Evolutionary conservation across 1,140 invertebrate species (phyloP).

Genomic region (Pseudomyrmex cubaensis): DNA sequence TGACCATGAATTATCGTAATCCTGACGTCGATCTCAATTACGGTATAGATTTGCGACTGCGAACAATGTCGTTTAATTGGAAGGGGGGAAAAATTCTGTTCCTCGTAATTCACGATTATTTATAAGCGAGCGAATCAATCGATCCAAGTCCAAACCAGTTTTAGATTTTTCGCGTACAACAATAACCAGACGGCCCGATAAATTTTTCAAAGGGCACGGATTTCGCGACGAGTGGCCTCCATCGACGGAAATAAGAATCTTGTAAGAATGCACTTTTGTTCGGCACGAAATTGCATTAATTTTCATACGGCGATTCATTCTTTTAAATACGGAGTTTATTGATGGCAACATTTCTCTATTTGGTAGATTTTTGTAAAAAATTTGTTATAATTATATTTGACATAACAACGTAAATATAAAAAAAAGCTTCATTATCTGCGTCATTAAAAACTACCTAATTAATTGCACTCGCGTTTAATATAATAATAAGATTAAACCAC

Average conservation of each 20-base stretch:
- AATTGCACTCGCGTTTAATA: no score
- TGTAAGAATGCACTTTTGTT: background rate
- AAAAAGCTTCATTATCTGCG: no score
- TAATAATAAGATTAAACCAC: no score
- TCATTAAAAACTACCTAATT: no score
- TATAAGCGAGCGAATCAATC: background rate
- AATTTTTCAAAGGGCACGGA: background rate
- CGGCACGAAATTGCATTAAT: background rate
- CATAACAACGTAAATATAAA: no score
- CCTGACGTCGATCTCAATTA: no score
- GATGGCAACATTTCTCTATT: no score
- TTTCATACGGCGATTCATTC: background rate
- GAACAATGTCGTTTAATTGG: no score
- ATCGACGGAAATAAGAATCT: background rate
- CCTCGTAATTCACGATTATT: background rate
- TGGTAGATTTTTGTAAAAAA: no score
- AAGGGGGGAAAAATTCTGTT: background rate
- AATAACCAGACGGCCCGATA: background rate
- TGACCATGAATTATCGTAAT: no score
- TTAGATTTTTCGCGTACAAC: background rate
- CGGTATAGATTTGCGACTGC: no score
- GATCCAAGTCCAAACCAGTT: background rate
- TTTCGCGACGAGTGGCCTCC: background rate
- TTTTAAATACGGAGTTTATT: background rate
- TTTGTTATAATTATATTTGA: no score